Conservation (phyloP, 2,888 invertebrate genomes). For the Xestia rhomboidea region DNA sequence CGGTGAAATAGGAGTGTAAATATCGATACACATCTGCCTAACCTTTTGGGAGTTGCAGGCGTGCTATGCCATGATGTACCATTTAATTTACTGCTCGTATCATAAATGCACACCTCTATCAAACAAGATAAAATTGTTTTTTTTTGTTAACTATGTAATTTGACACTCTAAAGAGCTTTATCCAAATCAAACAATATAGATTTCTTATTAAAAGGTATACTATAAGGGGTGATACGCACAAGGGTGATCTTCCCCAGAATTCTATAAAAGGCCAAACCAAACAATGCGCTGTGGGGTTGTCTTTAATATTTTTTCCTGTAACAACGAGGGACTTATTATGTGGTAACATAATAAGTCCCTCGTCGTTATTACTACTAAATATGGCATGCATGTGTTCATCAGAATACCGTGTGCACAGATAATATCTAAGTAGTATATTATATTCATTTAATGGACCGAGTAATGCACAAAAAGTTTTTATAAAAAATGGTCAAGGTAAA, state of each 20-base stretch:
- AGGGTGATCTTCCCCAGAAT: slow-evolving; percentile 17
- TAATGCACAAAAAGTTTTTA: slow-evolving; percentile 11
- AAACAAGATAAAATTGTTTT: background rate
- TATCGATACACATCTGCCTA: background rate
- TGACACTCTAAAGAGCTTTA: background rate
- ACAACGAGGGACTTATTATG: too few species aligned
- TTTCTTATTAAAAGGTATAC: background rate
- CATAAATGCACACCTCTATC: background rate
- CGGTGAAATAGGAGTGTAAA: background rate
- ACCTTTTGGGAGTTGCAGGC: background rate
- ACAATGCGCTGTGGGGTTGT: background rate
- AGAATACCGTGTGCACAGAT: slow-evolving; percentile 15
- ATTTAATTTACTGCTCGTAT: background rate
- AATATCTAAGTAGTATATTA: slow-evolving; percentile 2
- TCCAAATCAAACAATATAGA: background rate
- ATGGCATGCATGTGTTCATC: slow-evolving; percentile 29
- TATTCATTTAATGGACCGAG: background rate
- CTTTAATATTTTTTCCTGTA: slow-evolving; percentile 1
- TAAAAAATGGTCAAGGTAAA: slow-evolving; percentile 26
- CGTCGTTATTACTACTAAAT: slow-evolving; percentile 21
- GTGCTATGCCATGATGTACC: too few species aligned
- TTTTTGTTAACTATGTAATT: background rate
- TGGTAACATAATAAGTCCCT: slow-evolving; percentile 15
- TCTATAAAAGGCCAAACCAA: slow-evolving; percentile 3
- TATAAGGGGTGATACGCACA: slow-evolving; percentile 1